Evolutionary conservation across 2,888 invertebrate species (phyloP), one percentile per base, ranked within the genome.

Genomic region (Scaptomyza caliginosa): DNA sequence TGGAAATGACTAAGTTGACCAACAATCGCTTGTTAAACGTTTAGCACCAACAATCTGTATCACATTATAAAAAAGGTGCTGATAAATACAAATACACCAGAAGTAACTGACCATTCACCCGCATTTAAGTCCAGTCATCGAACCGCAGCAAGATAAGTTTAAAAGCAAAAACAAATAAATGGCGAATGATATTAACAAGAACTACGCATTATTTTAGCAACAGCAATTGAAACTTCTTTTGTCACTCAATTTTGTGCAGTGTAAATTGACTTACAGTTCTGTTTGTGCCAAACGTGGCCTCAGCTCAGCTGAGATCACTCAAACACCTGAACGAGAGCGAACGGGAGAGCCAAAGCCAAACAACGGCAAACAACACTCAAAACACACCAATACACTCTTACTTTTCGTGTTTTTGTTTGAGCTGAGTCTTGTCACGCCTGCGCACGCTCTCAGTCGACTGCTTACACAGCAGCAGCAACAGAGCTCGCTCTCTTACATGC

Each of bases 401-500:
- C 75, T 74, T 74, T 68, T 62, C 10, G 30, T 28, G 11, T 24
- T 36, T 28, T 21, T 36, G 13, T 10, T 13, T 8, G 26, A 45
- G 72, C 52, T 16, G 19, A 30, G 36, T 42, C 43, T 49, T 40
- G 71, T 21, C 52, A 42, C 76, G 72, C 72, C 75, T 71, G 76
- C 76, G 76, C 38, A 43, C 52, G 36, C 70, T 54, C 63, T 50
- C 28, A 46, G 17, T 51, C 7, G 2, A 5, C 30, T 4, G 30
- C n/a, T 13, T n/a, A n/a, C 26, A 13, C 49, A 34, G 26, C 26
- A 10, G 38, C 23, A 34, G 26, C 26, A 10, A 26, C 23, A 21
- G n/a, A 21, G 4, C 39, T 39, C n/a, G 11, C 48, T 51, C 59
- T 32, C 43, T 8, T n/a, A n/a, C 19, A 8, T 16, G 11, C 17